These are phyloP conservation scores for Brachypodius melanocephalos DNA, from an alignment of 2,113 vertebrate genomes.

Conservation along the genomic window DNA sequence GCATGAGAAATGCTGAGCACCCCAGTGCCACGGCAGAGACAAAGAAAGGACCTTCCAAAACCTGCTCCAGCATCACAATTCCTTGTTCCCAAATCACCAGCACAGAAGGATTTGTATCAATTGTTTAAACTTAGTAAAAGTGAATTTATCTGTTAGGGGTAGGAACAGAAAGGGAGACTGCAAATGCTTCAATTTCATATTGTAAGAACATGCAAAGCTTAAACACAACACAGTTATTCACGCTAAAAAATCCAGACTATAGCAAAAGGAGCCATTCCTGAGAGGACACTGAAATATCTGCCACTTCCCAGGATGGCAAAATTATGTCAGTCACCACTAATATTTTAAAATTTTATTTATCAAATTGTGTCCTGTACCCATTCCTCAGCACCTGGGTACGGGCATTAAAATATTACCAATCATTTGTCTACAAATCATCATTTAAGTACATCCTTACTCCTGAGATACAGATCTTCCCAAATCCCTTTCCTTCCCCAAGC, in stretches of 20 bases:
- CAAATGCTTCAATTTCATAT: not conserved
- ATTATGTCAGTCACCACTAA: not conserved
- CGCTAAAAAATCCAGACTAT: not conserved
- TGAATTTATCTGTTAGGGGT: not conserved
- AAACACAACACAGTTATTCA: not conserved
- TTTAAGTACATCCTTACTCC: not conserved
- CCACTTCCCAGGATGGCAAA: not conserved
- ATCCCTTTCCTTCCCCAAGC: not conserved
- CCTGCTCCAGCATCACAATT: not conserved
- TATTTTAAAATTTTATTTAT: conserved; percentile 19
- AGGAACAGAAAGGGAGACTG: not conserved
- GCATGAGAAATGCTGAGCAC: not conserved
- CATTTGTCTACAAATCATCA: not conserved
- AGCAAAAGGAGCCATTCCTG: not conserved
- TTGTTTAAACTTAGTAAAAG: not conserved
- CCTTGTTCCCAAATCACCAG: not conserved
- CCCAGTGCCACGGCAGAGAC: not conserved
- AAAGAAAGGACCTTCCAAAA: not conserved
- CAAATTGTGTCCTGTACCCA: not conserved
- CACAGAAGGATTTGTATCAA: not conserved
- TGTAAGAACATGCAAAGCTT: not conserved
- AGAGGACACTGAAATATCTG: not conserved
- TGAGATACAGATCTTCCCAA: not conserved
- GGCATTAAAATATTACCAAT: not conserved
- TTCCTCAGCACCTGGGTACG: not conserved